These are phyloP conservation scores for Pampus argenteus DNA, from an alignment of 2,797 vertebrate species.

Conservation along the genomic window DNA sequence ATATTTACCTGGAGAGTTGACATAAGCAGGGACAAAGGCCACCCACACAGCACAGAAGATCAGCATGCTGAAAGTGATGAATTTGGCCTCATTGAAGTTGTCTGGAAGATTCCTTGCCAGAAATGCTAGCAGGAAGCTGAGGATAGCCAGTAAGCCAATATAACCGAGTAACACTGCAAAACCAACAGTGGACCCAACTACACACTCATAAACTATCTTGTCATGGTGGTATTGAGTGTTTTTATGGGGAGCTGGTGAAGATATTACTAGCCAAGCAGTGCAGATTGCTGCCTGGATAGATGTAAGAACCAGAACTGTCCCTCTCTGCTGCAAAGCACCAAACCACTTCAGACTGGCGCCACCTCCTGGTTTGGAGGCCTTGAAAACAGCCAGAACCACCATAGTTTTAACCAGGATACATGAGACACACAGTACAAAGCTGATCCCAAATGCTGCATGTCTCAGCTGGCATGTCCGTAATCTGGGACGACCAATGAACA, in stretches of 20 bases:
- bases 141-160: constrained; percentile 69
- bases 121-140: constrained; percentile 75
- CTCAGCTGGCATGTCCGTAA: constrained; percentile 63
- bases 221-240: constrained; percentile 73
- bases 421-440: constrained; percentile 70
- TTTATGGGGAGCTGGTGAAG: constrained; percentile 72
- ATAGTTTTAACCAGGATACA: constrained; percentile 67
- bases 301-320: constrained; percentile 69
- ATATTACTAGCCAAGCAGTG: constrained; percentile 60
- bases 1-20: constrained; percentile 82
- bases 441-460: constrained; percentile 65
- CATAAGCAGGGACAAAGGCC: constrained; percentile 76
- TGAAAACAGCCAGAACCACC: constrained; percentile 57
- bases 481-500: constrained; percentile 68
- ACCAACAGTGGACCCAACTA: constrained; percentile 66
- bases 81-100: constrained; percentile 79
- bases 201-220: constrained; percentile 78
- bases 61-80: constrained; percentile 81
- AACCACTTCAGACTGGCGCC: constrained; percentile 71
- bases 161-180: constrained; percentile 72
- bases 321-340: constrained; percentile 74
- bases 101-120: constrained; percentile 78
- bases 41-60: constrained; percentile 80
- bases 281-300: constrained; percentile 64
- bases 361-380: constrained; percentile 62